Evolutionary conservation across 1,140 invertebrate genomes (phyloP).

Genomic region (Caerostris extrusa): DNA sequence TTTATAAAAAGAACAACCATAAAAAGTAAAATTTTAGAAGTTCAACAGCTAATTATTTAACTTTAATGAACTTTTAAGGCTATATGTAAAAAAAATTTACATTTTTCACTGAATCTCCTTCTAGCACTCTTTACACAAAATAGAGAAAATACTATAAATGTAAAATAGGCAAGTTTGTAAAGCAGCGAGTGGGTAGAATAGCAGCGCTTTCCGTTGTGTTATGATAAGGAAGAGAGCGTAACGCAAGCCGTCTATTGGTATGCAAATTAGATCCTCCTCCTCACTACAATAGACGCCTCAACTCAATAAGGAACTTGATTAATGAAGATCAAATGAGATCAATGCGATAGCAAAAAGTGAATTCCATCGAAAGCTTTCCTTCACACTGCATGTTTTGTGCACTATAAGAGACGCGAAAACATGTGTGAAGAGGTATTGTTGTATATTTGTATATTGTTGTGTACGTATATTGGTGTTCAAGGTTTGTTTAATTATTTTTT

Average conservation of each 20-base stretch:
- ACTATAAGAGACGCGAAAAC: neutral
- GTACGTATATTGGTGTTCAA: too few relatives aligned
- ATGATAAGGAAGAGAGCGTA: constrained; percentile 69
- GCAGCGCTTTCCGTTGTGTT: constrained; percentile 38
- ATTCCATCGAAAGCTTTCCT: constrained; percentile 18
- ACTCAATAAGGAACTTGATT: constrained; percentile 71
- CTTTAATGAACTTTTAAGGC: too few relatives aligned
- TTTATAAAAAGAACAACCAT: too few relatives aligned
- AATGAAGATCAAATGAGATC: constrained; percentile 77
- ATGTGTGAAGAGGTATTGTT: neutral
- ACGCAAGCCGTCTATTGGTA: constrained; percentile 66
- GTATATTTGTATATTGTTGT: too few relatives aligned
- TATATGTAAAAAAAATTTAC: neutral
- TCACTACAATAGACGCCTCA: constrained; percentile 60
- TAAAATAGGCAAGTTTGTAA: constrained; percentile 36
- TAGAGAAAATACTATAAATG: constrained; percentile 37
- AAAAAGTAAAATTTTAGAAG: too few relatives aligned
- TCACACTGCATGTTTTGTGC: neutral
- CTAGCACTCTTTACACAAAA: neutral
- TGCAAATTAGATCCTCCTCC: constrained; percentile 63
- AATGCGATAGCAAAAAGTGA: constrained; percentile 75
- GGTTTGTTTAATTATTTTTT: too few relatives aligned
- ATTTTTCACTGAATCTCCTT: neutral
- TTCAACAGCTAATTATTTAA: too few relatives aligned
- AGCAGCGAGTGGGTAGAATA: neutral